Percentiles rank a stretch among this genome's conserved stretches.
These are phyloP conservation scores for Luffia ferchaultella DNA, from an alignment of 2,888 invertebrate genomes.

Conservation along the genomic window DNA sequence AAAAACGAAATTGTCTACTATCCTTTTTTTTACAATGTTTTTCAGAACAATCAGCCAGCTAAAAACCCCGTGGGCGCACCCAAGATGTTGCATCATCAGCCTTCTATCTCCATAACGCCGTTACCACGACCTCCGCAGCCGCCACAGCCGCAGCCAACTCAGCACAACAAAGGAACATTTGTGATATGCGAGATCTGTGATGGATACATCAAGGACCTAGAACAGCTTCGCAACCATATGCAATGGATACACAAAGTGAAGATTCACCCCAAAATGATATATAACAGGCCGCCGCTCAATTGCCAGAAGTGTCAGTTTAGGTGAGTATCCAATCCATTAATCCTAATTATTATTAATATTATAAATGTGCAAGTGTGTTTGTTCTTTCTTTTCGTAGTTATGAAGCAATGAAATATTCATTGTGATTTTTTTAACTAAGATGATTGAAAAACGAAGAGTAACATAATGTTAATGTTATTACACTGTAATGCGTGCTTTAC, in stretches of 20 bases:
- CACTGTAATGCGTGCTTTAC: too few relatives aligned
- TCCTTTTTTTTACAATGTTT: not conserved
- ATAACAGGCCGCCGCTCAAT: slow-evolving; percentile 91
- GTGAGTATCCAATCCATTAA: slow-evolving; percentile 20
- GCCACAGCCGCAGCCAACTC: slow-evolving; percentile 34
- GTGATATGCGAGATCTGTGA: slow-evolving; percentile 98
- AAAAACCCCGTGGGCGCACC: slow-evolving; percentile 16
- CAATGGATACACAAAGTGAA: slow-evolving; percentile 98
- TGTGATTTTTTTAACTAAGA: too few relatives aligned
- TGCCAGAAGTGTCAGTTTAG: slow-evolving; percentile 94
- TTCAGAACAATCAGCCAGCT: slow-evolving; percentile 25
- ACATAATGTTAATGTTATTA: too few relatives aligned
- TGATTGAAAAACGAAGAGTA: too few relatives aligned
- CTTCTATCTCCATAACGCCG: slow-evolving; percentile 84
- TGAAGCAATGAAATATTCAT: too few relatives aligned
- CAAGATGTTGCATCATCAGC: slow-evolving; percentile 68
- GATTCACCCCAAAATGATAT: slow-evolving; percentile 96
- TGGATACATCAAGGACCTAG: slow-evolving; percentile 93
- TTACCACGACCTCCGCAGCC: slow-evolving; percentile 44
- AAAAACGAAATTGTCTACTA: too few relatives aligned
- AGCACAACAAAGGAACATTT: slow-evolving; percentile 77
- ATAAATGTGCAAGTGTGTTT: too few relatives aligned
- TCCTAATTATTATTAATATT: not conserved
- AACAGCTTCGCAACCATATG: slow-evolving; percentile 94
- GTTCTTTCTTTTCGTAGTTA: too few relatives aligned